Base-by-base conservation (phyloP, 2,888 invertebrate genomes). In the Philhelius pedissequus region DNA sequence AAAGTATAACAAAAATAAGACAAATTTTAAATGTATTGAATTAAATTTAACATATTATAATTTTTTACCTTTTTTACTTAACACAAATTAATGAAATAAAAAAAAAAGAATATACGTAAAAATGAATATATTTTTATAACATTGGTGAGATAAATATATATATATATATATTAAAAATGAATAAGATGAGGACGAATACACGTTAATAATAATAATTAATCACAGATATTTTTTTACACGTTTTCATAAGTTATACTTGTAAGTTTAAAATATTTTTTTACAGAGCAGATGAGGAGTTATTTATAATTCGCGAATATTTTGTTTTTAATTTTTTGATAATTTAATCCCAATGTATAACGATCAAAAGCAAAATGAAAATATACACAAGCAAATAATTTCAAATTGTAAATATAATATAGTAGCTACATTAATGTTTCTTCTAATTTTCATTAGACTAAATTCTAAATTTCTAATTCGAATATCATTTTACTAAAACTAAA, bases 41-140 rank as follows among this genome's bases (percentile, higher is more conserved):
- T 80, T 84, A 75, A 75, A 84, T 71, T 79, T 60, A 75, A 66
- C 70, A 75, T 71, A 58, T 75, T 84, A 75, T 80, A 84, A 84
- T 79, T 84, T 84, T 84, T 68, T 84, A 80, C 75, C 50, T 80
- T 86, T 75, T 78, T 82, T 82, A 87, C 69, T 78, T 86, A 82
- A 76, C 70, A 77, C 78, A 68, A 76, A 68, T 54, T 45, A 54
- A 77, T 58, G 35, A 75, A 74, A 76, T 35, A 80, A 71, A 48
- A 66, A 75, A 73, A 64, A 38, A 75, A 64, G 30, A 71, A 78
- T 20, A 80, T 71, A 79, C 70, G 70, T 79, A 79, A 75, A 83
- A 75, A 80, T 80, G 68, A 75, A 80, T 84, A 84, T 84, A 84
- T 84, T 84, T 84, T 84, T 84, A 71, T 84, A 84, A 80, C 32